A percentile compares a stretch with the other conserved stretches of the same genome.
Conservation (phyloP, 2,113 vertebrate species). For the Dasyurus viverrinus region DNA sequence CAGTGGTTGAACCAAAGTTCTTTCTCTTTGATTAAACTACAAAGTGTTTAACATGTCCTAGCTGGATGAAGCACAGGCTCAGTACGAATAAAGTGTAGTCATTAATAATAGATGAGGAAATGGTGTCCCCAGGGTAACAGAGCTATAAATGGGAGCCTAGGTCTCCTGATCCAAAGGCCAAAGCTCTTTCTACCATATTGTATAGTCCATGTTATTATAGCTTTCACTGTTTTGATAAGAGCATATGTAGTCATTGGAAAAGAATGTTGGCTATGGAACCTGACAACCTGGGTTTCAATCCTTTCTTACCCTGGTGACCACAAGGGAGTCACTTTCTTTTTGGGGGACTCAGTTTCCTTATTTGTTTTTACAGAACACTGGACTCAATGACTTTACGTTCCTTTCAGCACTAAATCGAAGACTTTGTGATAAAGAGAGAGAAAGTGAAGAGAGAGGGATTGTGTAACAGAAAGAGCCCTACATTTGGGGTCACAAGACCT, state of each 20-base stretch:
- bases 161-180: background rate
- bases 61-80: background rate
- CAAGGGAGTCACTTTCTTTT: background rate
- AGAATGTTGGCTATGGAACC: background rate
- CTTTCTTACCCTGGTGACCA: background rate
- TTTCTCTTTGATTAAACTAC: background rate
- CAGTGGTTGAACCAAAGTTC: background rate
- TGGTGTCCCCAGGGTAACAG: background rate
- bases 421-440: background rate
- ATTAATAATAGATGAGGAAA: background rate
- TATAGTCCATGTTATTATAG: background rate
- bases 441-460: background rate
- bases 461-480: background rate
- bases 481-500: background rate
- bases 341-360: background rate
- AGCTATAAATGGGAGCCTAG: background rate
- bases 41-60: background rate
- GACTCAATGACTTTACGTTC: background rate
- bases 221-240: background rate
- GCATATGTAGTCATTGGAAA: background rate
- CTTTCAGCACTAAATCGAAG: background rate
- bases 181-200: background rate
- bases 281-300: background rate
- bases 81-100: background rate
- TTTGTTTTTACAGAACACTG: background rate